Base-by-base conservation (phyloP, 2,797 vertebrate species). In the Delichon dasypus region DNA sequence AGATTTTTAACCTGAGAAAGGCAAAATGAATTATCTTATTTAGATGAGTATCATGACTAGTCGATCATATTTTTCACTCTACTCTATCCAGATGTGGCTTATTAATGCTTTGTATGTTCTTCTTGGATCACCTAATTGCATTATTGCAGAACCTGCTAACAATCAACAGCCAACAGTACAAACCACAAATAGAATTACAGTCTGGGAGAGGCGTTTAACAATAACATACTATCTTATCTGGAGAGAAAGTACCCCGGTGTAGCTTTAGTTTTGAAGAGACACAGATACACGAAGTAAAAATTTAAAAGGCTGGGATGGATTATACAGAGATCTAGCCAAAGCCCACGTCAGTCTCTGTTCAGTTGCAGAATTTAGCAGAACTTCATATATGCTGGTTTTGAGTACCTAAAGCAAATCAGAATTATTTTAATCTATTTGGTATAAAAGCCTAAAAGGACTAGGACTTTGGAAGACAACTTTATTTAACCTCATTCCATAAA, bases 71-170 rank as follows among this genome's bases (percentile, higher is more conserved):
- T 97, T 97, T 95, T 97, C 96, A 97, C 94, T 97, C 92, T 97
- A 95, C 94, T 96, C 88, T 90, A 97, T 96, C 93, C 93, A 97
- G 93, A 97, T 96, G 95, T 89, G 89, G 85, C 82, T 96, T 94
- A 96, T 97, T 98, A 98, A 97, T 97, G 97, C 61, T 78, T 97
- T 84, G 92, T 95, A 95, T 94, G 96, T 96, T 97, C 94, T 97
- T 91, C 94, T 92, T 93, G 83, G 89, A 96, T 96, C 95, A 95
- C 67, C 71, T 98, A 98, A 98, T 96, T 85, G 60, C 75, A 97
- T 98, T 98, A 98, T 45, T 97, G 95, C 94, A 96, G 97, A 98
- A 98, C 96, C 98, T 98, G 98, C 97, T 97, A 98, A 98, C 97
- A 97, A 98, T 98, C 98, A 98, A 92, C 97, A 97, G 97, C 91